Conservation (phyloP, 2,113 vertebrate species). For the Rhadina sibilatrix region DNA sequence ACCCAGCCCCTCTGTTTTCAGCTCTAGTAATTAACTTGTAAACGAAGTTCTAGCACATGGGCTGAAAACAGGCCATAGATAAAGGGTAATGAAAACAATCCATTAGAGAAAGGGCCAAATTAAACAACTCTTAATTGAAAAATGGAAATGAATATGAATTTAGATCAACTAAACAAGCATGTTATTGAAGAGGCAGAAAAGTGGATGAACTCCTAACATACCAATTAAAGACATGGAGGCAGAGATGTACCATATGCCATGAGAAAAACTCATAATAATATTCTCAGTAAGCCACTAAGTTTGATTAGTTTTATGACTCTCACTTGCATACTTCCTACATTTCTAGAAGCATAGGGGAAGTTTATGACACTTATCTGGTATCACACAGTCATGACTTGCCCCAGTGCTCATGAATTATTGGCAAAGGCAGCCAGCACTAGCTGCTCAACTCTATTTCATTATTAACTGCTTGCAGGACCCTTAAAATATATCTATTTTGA, state of each 20-base stretch:
- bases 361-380: constrained; percentile 6
- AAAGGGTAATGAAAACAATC: constrained; percentile 61
- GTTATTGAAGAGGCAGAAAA: constrained; percentile 56
- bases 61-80: constrained; percentile 27
- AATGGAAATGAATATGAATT: constrained; percentile 61
- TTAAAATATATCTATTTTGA: background rate
- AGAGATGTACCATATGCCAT: background rate
- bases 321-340: constrained; percentile 7
- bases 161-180: constrained; percentile 55
- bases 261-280: constrained; percentile 16
- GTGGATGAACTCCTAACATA: constrained; percentile 43
- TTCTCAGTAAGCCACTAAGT: constrained; percentile 17
- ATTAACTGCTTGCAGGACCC: background rate
- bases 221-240: constrained; percentile 49
- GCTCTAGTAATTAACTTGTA: constrained; percentile 47
- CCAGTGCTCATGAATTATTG: background rate
- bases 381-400: background rate
- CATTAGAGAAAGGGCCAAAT: constrained; percentile 58
- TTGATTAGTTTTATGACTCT: constrained; percentile 61
- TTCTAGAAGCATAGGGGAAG: constrained; percentile 12
- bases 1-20: constrained; percentile 13
- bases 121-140: constrained; percentile 62
- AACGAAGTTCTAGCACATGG: constrained; percentile 38
- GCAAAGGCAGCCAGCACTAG: background rate
- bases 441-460: background rate